These are phyloP conservation scores for Microvelia longipes DNA, from an alignment of 1,140 invertebrate species.

Conservation along the genomic window DNA sequence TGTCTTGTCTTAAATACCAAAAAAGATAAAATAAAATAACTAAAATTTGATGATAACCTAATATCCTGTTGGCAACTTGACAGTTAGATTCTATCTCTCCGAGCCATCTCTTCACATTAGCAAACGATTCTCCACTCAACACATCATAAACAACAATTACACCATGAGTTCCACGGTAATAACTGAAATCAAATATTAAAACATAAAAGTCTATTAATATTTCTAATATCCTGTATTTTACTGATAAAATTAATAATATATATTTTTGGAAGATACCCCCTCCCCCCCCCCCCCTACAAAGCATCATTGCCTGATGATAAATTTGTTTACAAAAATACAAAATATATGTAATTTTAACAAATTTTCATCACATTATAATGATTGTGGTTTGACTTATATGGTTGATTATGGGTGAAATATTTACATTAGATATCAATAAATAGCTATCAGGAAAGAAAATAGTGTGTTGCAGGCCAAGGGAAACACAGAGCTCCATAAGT, in stretches of 20 bases:
- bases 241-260: neutral
- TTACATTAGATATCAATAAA: too few relatives aligned
- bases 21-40: too few relatives aligned
- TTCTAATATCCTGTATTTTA: neutral
- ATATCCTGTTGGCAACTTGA: conserved; percentile 96
- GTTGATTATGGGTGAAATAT: too few relatives aligned
- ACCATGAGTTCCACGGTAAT: conserved; percentile 96
- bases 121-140: conserved; percentile 95
- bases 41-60: too few relatives aligned
- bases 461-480: too few relatives aligned
- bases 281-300: neutral
- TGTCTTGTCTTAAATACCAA: too few relatives aligned
- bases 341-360: too few relatives aligned
- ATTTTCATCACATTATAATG: too few relatives aligned
- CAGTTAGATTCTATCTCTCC: conserved; percentile 99
- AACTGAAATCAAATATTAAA: conserved; percentile 40
- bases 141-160: conserved; percentile 99
- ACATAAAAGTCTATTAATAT: too few relatives aligned
- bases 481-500: too few relatives aligned
- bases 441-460: too few relatives aligned
- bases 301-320: neutral
- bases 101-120: conserved; percentile 93
- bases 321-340: neutral
- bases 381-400: too few relatives aligned
- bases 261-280: neutral